Evolutionary conservation across 2,888 invertebrate genomes (phyloP), one percentile per base, ranked within the genome.

Genomic region (Dermolepida albohirtum): DNA sequence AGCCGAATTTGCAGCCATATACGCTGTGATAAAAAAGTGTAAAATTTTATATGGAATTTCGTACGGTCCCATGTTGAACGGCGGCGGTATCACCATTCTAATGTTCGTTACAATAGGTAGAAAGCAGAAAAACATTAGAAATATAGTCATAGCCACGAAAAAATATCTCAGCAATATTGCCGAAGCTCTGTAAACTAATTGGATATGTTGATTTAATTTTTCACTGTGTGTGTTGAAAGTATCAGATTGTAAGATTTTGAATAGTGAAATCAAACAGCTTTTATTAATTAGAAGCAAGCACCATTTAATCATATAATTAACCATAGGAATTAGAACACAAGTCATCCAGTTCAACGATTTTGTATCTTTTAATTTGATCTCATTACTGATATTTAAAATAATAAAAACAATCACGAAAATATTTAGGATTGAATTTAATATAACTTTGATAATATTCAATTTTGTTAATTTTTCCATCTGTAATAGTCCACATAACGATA

Each of bases 1-100:
- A n/a, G 50, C 50, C n/a, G 50, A 22, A 50, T 50, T 50, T 22
- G 50, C 6, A 11, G 22, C 50, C 17, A 50, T 22, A 50, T 50
- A 50, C 11, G 50, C 11, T 8, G 22, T 17, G n/a, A 50, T 4
- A 4, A 50, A 17, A 11, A 50, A 50, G 22, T 50, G 50, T 4
- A 50, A 22, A 11, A 50, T n/a, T 22, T 50, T 50, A 27, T 50
- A 50, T 22, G 22, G 6, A 22, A 22, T 22, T 11, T 50, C 27
- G 11, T 22, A 50, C 22, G 22, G 50, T 7, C 22, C 50, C 16
- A 17, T 50, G 10, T 50, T 10, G 8, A 50, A 50, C 50, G 50
- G 50, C 1, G 50, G 50, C 1, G 50, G 50, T 11, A 50, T 27
- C 50, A 50, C 22, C 50, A 50, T 50, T n/a, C 11, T 50, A 17